Evolutionary conservation across 2,888 invertebrate genomes (phyloP), one percentile per base, ranked within the genome.

Genomic region (Oligia fasciuncula): DNA sequence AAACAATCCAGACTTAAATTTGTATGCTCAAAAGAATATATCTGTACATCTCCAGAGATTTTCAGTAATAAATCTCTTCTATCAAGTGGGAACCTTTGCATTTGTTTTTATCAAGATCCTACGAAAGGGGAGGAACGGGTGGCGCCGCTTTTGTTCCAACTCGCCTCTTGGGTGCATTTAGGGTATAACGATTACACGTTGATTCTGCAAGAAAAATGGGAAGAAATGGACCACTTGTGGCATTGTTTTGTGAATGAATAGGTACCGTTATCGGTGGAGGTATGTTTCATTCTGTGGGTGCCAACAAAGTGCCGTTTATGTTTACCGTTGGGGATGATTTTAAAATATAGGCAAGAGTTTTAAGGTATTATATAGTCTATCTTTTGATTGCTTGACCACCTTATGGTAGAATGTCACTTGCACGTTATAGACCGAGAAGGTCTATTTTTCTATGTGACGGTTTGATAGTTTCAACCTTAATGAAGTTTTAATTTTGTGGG

Each of bases 31-130:
- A 93, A 94, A 93, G 93, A 93, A 94, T 94, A 93, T 93, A 95
- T 95, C 91, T 90, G 90, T 90, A 88, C 87, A 86, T 91, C 94
- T 92, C 93, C 73, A 86, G 93, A 94, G 95, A 93, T 93, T 93
- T 91, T 79, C 81, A 89, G 94, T 89, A 94, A 95, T 95, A 95
- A 95, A 95, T 95, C 95, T 94, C 89, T 90, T 88, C 91, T 93
- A 94, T 93, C 94, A 92, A 91, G 89, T 90, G 89, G 90, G 91
- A 92, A 92, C 87, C 92, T 62, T 91, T 91, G 87, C 91, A 90
- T 92, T 93, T 91, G 88, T 93, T 94, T 94, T 94, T 95, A 94
- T 94, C 94, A 92, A 93, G 94, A 94, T 94, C 91, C 83, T 87
- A 88, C 85, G 85, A 81, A 81, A 70, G 80, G 77, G 82, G 84